Evolutionary conservation across 2,797 vertebrate genomes (phyloP).

Genomic region (Cryptoprocta ferox): DNA sequence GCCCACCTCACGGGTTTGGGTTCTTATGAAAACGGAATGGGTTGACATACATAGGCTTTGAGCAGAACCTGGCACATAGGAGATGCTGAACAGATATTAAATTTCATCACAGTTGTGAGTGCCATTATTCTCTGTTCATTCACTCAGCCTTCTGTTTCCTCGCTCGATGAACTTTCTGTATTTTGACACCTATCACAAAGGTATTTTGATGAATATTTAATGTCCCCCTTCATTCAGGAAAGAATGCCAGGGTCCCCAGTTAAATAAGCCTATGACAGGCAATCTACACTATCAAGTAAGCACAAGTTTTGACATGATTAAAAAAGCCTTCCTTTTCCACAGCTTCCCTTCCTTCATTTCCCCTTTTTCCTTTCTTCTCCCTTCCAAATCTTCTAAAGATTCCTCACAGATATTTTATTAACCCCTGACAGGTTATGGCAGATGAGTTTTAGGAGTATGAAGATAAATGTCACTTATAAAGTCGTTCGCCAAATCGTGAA

Average conservation of each 20-base stretch:
- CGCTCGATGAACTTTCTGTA: not conserved
- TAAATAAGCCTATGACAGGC: too few relatives aligned
- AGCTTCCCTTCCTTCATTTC: not conserved
- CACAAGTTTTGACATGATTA: not conserved
- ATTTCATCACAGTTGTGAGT: not conserved
- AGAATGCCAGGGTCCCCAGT: not conserved
- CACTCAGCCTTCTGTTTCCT: not conserved
- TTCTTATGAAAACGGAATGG: not conserved
- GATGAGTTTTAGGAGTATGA: not conserved
- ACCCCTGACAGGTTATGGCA: not conserved
- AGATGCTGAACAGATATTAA: fast-evolving
- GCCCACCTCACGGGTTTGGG: not conserved
- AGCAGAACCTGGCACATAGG: fast-evolving
- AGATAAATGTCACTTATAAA: not conserved
- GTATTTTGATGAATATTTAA: not conserved
- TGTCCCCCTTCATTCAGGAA: not conserved
- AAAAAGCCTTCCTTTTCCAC: not conserved
- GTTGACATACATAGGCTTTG: fast-evolving
- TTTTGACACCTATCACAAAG: not conserved
- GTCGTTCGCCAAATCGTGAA: not conserved
- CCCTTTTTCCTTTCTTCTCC: not conserved
- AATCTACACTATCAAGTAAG: not conserved
- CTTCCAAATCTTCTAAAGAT: not conserved
- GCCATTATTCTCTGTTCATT: not conserved
- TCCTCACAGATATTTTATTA: not conserved